Percentiles rank a stretch among this genome's conserved stretches.
Conservation (phyloP, 1,140 invertebrate species). For the Caenorhabditis elegans region DNA sequence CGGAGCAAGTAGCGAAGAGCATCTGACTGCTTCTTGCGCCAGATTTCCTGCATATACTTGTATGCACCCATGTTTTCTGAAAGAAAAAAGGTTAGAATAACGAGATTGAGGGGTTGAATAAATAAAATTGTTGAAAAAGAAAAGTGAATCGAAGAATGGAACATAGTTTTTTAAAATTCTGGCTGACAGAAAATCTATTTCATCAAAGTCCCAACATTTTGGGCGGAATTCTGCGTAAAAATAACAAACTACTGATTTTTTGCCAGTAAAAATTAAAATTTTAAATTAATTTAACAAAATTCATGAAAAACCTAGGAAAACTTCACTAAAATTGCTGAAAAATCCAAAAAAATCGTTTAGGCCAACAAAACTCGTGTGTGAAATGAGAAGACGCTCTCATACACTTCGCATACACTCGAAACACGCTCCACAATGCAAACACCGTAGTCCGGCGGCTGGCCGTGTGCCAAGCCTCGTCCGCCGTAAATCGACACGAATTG, state of each 20-base stretch:
- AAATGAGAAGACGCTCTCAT: not conserved
- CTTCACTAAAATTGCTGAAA: not conserved
- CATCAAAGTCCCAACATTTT: too few relatives aligned
- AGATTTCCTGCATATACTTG: conserved; percentile 98
- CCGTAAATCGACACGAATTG: conserved; percentile 15
- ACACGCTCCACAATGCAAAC: conserved; percentile 1
- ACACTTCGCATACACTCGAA: not conserved
- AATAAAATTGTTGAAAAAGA: not conserved
- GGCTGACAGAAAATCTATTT: too few relatives aligned
- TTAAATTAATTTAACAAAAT: too few relatives aligned
- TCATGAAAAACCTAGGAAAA: not conserved
- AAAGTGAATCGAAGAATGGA: too few relatives aligned
- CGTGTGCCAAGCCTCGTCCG: not conserved
- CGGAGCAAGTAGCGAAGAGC: conserved; percentile 88
- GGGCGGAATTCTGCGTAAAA: too few relatives aligned
- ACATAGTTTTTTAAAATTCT: too few relatives aligned
- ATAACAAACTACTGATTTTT: too few relatives aligned
- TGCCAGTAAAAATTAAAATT: too few relatives aligned
- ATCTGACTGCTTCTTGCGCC: conserved; percentile 98
- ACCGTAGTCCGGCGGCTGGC: not conserved
- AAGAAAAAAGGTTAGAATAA: not conserved
- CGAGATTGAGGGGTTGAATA: not conserved
- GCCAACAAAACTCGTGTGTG: not conserved
- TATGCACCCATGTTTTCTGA: conserved; percentile 86
- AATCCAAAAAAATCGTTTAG: conserved; percentile 6